Percentiles rank a stretch among this genome's conserved stretches.
Conservation (phyloP, 2,888 invertebrate species). For the Candidula unifasciata region DNA sequence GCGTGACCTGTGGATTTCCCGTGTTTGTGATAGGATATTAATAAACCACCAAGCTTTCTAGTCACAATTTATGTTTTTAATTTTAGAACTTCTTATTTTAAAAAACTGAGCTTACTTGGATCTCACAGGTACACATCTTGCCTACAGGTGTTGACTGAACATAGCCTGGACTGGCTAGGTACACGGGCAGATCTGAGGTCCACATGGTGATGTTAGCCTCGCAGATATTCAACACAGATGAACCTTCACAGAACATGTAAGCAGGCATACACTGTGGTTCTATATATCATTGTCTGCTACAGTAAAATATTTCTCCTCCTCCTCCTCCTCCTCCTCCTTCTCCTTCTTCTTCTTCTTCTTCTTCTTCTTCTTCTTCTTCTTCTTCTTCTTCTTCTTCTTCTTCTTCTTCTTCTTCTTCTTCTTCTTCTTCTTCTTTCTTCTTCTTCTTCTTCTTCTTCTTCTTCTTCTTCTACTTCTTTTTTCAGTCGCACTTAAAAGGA, state of each 20-base stretch:
- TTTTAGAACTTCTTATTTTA: too few relatives aligned
- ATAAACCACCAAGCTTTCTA: too few relatives aligned
- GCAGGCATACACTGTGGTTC: not conserved
- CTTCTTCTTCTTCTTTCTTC: slow-evolving; percentile 8
- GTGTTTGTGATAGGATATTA: too few relatives aligned
- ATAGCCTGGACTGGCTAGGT: slow-evolving; percentile 25
- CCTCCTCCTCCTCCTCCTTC: not conserved
- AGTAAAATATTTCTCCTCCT: too few relatives aligned
- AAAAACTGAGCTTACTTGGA: slow-evolving; percentile 4
- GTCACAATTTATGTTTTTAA: too few relatives aligned
- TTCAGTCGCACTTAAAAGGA: too few relatives aligned
- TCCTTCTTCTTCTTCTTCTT: not conserved
- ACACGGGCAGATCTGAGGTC: not conserved
- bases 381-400: slow-evolving; percentile 2
- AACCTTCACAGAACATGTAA: not conserved
- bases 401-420: slow-evolving; percentile 8
- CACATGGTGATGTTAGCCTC: not conserved
- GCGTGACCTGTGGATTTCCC: too few relatives aligned
- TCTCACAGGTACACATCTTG: slow-evolving; percentile 19
- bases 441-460: slow-evolving; percentile 4
- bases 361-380: slow-evolving; percentile 10
- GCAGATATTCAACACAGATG: not conserved
- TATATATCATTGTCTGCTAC: too few relatives aligned
- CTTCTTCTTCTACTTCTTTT: not conserved
- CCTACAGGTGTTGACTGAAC: not conserved